Conservation (phyloP, 2,888 invertebrate genomes). For the Deroplatys truncata region DNA sequence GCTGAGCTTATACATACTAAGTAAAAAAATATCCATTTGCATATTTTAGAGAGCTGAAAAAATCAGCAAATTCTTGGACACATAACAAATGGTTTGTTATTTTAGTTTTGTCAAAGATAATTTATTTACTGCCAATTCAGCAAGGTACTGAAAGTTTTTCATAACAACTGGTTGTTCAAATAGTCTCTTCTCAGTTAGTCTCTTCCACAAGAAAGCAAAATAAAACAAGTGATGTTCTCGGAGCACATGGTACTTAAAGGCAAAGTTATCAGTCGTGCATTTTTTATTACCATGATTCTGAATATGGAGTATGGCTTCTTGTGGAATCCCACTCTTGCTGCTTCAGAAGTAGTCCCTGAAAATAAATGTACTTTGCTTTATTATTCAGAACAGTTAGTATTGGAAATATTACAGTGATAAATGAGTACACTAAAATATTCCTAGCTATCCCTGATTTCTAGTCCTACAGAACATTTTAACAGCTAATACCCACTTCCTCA, state of each 20-base stretch:
- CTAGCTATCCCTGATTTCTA: no score
- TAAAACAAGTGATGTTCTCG: not conserved
- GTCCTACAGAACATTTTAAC: no score
- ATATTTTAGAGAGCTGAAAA: no score
- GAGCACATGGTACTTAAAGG: not conserved
- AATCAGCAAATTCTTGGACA: no score
- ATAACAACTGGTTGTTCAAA: not conserved
- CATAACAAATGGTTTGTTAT: no score
- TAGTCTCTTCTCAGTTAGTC: no score
- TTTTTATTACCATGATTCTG: slow-evolving; percentile 14
- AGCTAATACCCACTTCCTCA: no score
- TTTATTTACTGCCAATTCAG: not conserved
- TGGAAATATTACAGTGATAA: no score
- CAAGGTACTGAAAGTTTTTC: not conserved
- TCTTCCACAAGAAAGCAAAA: not conserved
- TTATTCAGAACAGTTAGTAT: not conserved
- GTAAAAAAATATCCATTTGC: no score
- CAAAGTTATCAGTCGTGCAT: not conserved
- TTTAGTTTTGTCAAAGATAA: not conserved
- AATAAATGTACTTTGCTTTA: not conserved
- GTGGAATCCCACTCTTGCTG: slow-evolving; percentile 51
- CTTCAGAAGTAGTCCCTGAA: slow-evolving; percentile 49
- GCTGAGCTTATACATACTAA: no score
- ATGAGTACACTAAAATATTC: not conserved
- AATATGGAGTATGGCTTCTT: slow-evolving; percentile 26